Evolutionary conservation across 2,797 vertebrate genomes (phyloP).

Genomic region (Furcifer pardalis): DNA sequence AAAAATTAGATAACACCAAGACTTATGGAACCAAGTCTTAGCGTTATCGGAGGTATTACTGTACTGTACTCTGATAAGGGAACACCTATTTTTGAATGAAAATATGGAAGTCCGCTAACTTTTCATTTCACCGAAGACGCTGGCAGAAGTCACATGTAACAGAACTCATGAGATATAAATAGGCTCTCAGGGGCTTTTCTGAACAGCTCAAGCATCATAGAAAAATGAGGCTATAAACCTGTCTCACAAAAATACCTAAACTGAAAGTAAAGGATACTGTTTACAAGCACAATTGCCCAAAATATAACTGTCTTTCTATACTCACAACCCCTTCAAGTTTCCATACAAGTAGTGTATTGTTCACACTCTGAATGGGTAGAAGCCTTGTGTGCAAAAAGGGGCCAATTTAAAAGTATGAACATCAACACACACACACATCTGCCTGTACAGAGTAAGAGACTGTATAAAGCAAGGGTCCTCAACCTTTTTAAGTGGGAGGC

Average conservation of each 20-base stretch:
- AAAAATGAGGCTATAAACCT: neutral
- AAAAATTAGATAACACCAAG: no score
- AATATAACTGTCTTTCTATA: neutral
- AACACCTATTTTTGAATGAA: neutral
- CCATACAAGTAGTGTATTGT: neutral
- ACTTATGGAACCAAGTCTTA: no score
- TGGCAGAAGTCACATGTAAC: neutral
- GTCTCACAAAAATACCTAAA: neutral
- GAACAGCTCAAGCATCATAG: neutral
- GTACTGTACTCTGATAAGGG: neutral
- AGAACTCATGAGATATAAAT: neutral
- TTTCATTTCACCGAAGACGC: neutral
- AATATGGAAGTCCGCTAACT: neutral
- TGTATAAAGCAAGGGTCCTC: no score
- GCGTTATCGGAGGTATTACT: no score
- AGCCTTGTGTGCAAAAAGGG: no score
- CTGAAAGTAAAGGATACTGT: neutral
- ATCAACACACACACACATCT: no score
- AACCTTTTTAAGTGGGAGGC: no score
- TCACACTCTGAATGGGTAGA: no score
- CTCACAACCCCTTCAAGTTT: neutral
- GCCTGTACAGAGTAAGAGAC: no score
- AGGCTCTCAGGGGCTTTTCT: neutral
- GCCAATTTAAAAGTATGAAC: no score
- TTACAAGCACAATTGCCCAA: no score